Conservation (phyloP, 2,113 vertebrate genomes). For the Albula glossodonta region DNA sequence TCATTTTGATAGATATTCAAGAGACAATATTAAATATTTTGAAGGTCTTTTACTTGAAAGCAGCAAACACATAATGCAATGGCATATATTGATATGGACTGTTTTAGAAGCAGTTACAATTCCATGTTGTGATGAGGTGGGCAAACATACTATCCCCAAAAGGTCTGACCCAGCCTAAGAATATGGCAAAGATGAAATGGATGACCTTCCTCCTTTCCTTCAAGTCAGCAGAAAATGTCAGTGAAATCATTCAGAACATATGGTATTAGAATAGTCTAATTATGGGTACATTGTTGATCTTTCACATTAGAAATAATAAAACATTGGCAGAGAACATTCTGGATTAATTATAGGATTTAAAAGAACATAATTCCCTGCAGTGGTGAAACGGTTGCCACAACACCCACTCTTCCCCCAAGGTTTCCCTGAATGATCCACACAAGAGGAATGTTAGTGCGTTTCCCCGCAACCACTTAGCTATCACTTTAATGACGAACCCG, state of each 20-base stretch:
- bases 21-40: neutral
- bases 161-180: neutral
- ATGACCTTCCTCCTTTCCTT: neutral
- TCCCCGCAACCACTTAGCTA: constrained; percentile 60
- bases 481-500: constrained; percentile 70
- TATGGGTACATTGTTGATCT: neutral
- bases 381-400: neutral
- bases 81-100: neutral
- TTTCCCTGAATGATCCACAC: constrained; percentile 54
- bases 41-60: neutral
- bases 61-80: too few relatives aligned
- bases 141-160: neutral
- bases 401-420: neutral
- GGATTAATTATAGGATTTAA: neutral
- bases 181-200: neutral
- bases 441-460: constrained; percentile 56
- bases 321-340: neutral
- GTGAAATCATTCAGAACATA: neutral
- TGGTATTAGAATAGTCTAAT: neutral
- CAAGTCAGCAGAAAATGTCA: neutral
- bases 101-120: neutral
- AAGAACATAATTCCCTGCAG: neutral
- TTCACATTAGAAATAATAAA: neutral
- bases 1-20: neutral
- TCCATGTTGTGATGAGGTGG: neutral